Evolutionary conservation across 37 sponge, comb jelly and placozoan species (phyloP), one percentile per base, ranked within the genome.

Genomic region (Tethya wilhelma): DNA sequence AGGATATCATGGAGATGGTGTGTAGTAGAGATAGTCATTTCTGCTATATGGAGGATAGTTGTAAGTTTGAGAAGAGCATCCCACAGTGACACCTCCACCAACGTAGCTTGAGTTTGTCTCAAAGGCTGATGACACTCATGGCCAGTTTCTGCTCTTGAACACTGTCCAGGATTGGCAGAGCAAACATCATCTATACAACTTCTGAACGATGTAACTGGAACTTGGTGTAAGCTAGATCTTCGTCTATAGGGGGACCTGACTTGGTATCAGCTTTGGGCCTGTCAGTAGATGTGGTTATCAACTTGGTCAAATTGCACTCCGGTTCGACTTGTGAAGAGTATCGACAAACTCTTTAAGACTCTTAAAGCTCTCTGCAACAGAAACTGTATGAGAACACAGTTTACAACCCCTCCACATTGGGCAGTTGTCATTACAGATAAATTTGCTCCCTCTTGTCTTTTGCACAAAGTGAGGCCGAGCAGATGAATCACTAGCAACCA

Each of bases 401-500:
- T 49, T 49, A 19, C 53, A 14, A 49, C 53, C 53, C 53, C 53
- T 49, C 53, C 53, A 49, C 53, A 49, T 49, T 9, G 53, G 53
- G 14, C 53, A 49, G 14, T 49, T 49, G 14, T 49, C 53, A 49
- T 49, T 14, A 49, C 14, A 49, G 53, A n/a, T n/a, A n/a, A n/a
- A 49, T 14, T 49, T 49, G 53, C 14, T 49, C 14, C 53, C 53
- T 14, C 14, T 49, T 19, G 53, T 14, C 14, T 49, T 49, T 14
- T 49, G 53, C 9, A 49, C 53, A 14, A 49, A 49, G 53, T 49
- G 53, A 19, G 53, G 53, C 14, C 53, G 53, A 49, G 53, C 9
- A 49, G 53, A 49, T 49, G 53, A 49, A 49, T 49, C 53, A 49
- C 53, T 49, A 19, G 53, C 53, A 49, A 49, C 53, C 53, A 49